Base-by-base conservation (phyloP, 2,113 vertebrate species). In the Oncorhynchus clarkii region DNA sequence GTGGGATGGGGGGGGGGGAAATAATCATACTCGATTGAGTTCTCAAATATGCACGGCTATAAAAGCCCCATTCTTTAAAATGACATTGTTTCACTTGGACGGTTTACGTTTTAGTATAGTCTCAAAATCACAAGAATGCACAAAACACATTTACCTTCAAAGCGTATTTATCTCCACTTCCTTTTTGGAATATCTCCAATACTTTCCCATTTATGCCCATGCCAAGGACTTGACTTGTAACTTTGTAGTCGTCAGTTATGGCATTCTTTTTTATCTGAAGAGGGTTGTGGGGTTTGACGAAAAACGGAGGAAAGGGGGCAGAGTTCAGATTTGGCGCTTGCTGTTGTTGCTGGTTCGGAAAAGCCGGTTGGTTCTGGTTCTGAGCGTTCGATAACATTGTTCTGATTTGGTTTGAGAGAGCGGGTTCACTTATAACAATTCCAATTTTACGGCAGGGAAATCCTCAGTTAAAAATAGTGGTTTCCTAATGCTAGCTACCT, bases 181-280 rank as follows among this genome's bases (percentile, higher is more conserved):
- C 93, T 92, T 94, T 95, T 45, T 89, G 93, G 76, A 95, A 94
- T 86, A 95, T 94, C 84, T 95, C 94, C 90, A 95, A 80, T 75
- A 96, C 95, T 88, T 93, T 95, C n/a, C 95, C 95, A 84, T 96
- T 96, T 86, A 96, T 96, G 74, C 95, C 95, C 84, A 96, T 88
- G 18, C 95, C 95, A 83, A 96, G 89, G 72, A 96, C 94, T 89
- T 96, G 94, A 79, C 91, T 94, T 65, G 94, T 95, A 67, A 96
- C 94, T 86, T 92, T 94, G 93, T 96, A 96, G 67, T 95, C 94
- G 84, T 96, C 95, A 76, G 94, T 95, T 86, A 96, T 95, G 71
- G 94, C 94, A 77, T 93, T 95, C 85, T 94, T 95, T 86, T 92
- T 95, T 76, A 95, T 93, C 81, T 91, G 92, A 20, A 93, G 89